These are phyloP conservation scores for Corythaixoides concolor DNA, from an alignment of 2,113 vertebrate species.

Conservation along the genomic window DNA sequence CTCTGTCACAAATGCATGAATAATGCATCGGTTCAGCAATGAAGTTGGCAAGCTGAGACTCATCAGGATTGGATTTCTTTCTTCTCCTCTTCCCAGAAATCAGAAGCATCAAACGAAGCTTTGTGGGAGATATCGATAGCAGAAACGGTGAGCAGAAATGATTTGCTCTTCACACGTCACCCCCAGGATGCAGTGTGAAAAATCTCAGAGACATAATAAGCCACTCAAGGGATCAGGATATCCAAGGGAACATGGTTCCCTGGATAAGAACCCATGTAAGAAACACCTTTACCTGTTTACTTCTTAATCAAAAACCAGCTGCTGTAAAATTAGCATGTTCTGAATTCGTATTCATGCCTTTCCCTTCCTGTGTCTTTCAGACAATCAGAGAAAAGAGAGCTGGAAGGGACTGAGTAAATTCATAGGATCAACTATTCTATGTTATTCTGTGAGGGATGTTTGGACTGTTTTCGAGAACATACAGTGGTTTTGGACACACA, in stretches of 20 bases:
- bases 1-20: conserved; percentile 12
- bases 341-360: neutral
- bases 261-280: neutral
- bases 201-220: neutral
- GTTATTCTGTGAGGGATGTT: neutral
- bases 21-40: conserved; percentile 7
- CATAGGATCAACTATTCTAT: neutral
- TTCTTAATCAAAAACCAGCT: neutral
- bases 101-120: neutral
- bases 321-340: neutral
- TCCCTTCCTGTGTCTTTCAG: neutral
- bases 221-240: neutral
- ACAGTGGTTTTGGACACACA: neutral
- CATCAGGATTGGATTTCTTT: neutral
- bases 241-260: neutral
- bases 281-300: neutral
- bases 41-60: neutral
- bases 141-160: fast-evolving
- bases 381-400: neutral
- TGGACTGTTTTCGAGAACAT: neutral
- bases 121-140: neutral
- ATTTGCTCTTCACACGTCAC: neutral
- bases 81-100: neutral
- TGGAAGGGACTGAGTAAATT: neutral
- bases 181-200: neutral